Conservation (phyloP, 2,113 vertebrate genomes). For the Perccottus glenii region DNA sequence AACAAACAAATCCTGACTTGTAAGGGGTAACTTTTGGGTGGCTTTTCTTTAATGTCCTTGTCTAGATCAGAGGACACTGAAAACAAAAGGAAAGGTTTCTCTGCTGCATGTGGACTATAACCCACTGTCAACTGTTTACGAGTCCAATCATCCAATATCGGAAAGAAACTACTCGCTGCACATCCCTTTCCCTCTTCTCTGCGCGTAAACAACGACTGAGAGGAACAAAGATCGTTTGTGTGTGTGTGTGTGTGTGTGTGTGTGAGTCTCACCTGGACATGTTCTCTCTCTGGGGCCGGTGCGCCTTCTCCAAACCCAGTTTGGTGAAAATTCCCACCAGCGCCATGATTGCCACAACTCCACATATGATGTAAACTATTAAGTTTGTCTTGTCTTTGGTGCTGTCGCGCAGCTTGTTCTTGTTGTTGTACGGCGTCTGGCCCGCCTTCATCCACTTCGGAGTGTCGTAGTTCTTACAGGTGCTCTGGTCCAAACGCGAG, state of each 20-base stretch:
- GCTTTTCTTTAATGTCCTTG: too few relatives aligned
- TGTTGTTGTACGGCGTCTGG: conserved; percentile 91
- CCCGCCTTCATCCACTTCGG: conserved; percentile 93
- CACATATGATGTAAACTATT: conserved; percentile 98
- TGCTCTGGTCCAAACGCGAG: conserved; percentile 92
- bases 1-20: too few relatives aligned
- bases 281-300: conserved; percentile 96
- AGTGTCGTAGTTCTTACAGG: conserved; percentile 96
- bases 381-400: conserved; percentile 99
- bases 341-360: conserved; percentile 98
- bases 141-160: background rate
- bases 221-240: background rate
- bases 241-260: background rate
- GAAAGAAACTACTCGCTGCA: background rate
- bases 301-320: conserved; percentile 96
- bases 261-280: conserved; percentile 89
- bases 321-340: conserved; percentile 99
- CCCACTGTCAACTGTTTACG: background rate
- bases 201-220: conserved; percentile 54
- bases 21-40: too few relatives aligned
- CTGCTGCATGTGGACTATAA: conserved; percentile 9
- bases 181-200: background rate
- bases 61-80: conserved; percentile 16
- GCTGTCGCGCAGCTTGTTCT: conserved; percentile 88
- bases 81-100: conserved; percentile 24